These are phyloP conservation scores for Drosophila niveifrons DNA, from an alignment of 2,888 invertebrate species.

Conservation along the genomic window DNA sequence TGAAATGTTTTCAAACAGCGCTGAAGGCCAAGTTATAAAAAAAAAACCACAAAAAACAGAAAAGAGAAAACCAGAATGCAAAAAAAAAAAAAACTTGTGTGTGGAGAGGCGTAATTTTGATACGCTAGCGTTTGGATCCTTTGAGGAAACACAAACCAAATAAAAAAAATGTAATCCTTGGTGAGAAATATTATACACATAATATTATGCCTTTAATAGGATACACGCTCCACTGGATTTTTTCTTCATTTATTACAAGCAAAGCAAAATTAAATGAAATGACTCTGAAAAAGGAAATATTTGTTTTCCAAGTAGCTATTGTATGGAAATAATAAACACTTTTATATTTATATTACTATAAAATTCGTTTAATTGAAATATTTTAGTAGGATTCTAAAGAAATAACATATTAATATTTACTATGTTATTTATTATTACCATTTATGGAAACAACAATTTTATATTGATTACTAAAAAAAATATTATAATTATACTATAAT, in stretches of 20 bases:
- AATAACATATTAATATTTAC: too few relatives aligned
- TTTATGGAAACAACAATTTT: too few relatives aligned
- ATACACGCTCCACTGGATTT: neutral
- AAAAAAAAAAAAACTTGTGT: slow-evolving; percentile 37
- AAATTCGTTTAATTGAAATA: too few relatives aligned
- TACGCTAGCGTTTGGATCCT: slow-evolving; percentile 34
- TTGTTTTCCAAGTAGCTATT: too few relatives aligned
- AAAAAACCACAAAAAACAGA: slow-evolving; percentile 4
- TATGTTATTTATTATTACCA: too few relatives aligned
- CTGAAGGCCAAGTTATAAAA: slow-evolving; percentile 53
- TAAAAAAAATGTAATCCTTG: slow-evolving; percentile 27
- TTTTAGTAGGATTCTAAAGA: too few relatives aligned
- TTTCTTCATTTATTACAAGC: neutral
- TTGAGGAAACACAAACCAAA: slow-evolving; percentile 11
- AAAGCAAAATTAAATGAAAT: neutral
- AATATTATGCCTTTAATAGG: neutral
- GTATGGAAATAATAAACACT: too few relatives aligned
- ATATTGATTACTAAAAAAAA: too few relatives aligned
- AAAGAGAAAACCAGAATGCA: slow-evolving; percentile 15
- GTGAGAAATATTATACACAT: slow-evolving; percentile 17
- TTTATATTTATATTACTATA: too few relatives aligned
- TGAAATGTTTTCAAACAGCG: slow-evolving; percentile 58
- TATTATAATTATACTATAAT: too few relatives aligned
- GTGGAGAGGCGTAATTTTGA: slow-evolving; percentile 31
- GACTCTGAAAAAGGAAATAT: too few relatives aligned